Base-by-base conservation (phyloP, 2,113 vertebrate species). In the Platichthys flesus region DNA sequence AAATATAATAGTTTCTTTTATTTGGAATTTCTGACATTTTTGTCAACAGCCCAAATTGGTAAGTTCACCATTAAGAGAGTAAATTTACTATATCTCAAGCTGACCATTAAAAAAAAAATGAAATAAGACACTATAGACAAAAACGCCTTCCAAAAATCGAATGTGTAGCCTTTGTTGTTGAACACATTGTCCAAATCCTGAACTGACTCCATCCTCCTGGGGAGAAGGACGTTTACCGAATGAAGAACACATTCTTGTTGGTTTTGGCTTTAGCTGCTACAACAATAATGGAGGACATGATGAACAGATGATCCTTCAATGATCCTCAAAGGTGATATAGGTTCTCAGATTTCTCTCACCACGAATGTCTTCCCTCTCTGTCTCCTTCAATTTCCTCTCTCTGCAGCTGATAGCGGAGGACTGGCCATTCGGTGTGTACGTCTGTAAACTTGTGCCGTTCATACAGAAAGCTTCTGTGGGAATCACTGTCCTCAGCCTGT, bases 401-500 rank as follows among this genome's bases (percentile, higher is more conserved):
- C 60, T 80, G 20, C 89, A 97, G 96, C 90, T 97, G 7, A 71
- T 97, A 79, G 96, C 96, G 1, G 93, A 95, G 83, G 94, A 96
- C 88, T 97, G 96, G 96, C 96, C 96, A 0, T 97, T 97, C 0
- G 96, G 96, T 0, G 95, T 96, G 5, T 94, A 96, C 13, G 59
- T 96, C 63, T 97, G 96, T 81, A 97, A 97, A 81, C 55, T 97
- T 86, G 94, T 96, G 70, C 96, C 96, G 0, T 97, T 97, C 85
- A 94, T 97, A 80, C 96, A 97, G 89, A 97, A 97, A 78, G 95
- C 95, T 1, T 97, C 96, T 0, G 96, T 97, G 57, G 96, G 96
- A 55, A 97, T 97, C 86, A 97, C 96, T 0, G 96, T 97, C 54
- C 95, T 97, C 82, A 97, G 96, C 86, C 93, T 97, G 12, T 97